Evolutionary conservation across 1,140 invertebrate genomes (phyloP), one percentile per base, ranked within the genome.

Genomic region (Tyrophagus putrescentiae): DNA sequence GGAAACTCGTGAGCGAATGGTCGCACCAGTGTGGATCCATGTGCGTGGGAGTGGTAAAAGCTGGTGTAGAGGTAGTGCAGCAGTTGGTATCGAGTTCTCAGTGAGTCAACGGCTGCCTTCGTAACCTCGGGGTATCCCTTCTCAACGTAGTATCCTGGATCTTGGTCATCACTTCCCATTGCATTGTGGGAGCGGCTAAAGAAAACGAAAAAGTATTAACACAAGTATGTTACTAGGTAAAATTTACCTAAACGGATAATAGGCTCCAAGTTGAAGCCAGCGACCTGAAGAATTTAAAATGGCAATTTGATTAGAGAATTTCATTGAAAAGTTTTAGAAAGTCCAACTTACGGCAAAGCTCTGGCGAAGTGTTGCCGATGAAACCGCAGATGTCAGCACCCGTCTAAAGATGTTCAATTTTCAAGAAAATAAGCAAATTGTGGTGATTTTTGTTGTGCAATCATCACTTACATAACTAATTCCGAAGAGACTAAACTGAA

Each of bases 311-410:
- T n/a, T n/a, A n/a, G n/a, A n/a, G n/a, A n/a, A n/a, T n/a, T n/a
- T n/a, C n/a, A n/a, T n/a, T n/a, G n/a, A n/a, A n/a, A n/a, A n/a
- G n/a, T n/a, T n/a, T n/a, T n/a, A n/a, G 65, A 1, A 72, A 58
- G 11, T 65, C 57, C 77, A 78, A 79, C 23, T 78, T 63, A 13
- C 69, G 67, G 62, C 78, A 79, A 39, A 79, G 66, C 58, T 77
- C 75, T 31, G 70, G 69, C 0, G 84, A 88, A 1, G 87, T 82
- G 68, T 87, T 81, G 3, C 79, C 80, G 66, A 78, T 77, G 72
- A 91, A 93, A 1, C 88, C 89, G 74, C 89, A 93, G 64, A 93
- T 90, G 71, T 93, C 87, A 3, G 87, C 83, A 1, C 88, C 89
- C 70, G 88, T 81, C 76, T 87, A 76, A 9, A 85, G 84, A 28